Evolutionary conservation across 2,113 vertebrate species (phyloP).

Genomic region (Lontra canadensis): DNA sequence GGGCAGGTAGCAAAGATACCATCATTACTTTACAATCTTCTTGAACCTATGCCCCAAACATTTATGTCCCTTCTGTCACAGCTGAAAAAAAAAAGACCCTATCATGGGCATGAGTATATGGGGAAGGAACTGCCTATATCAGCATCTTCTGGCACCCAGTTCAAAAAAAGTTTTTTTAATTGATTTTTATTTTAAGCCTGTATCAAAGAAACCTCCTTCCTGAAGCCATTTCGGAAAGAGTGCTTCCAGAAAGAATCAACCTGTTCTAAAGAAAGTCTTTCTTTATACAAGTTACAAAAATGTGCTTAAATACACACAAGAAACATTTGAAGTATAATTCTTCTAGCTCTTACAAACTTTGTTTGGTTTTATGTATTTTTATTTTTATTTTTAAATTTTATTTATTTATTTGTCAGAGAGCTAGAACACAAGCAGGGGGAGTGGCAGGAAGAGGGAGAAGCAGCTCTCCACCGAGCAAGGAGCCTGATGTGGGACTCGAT

Average conservation of each 20-base stretch:
- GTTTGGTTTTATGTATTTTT: not conserved
- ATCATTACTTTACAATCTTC: constrained; percentile 9
- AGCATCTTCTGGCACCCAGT: not conserved
- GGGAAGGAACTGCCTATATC: not conserved
- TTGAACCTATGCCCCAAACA: not conserved
- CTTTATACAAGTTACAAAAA: constrained; percentile 51
- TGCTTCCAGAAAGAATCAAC: constrained; percentile 58
- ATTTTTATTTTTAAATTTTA: too few relatives aligned
- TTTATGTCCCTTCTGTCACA: not conserved
- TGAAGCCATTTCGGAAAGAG: constrained; percentile 66
- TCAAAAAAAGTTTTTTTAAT: constrained; percentile 41
- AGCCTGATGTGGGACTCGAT: too few relatives aligned
- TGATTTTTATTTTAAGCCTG: constrained; percentile 67
- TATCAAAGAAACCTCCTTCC: constrained; percentile 63
- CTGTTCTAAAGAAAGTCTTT: constrained; percentile 63
- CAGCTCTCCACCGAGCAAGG: too few relatives aligned
- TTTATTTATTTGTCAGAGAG: too few relatives aligned
- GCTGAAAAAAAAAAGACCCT: not conserved
- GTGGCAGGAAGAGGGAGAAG: too few relatives aligned
- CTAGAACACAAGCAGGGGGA: too few relatives aligned
- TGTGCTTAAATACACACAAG: constrained; percentile 45
- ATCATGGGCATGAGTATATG: not conserved
- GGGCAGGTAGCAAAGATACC: not conserved
- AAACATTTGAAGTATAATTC: constrained; percentile 41
- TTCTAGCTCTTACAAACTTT: not conserved